These are phyloP conservation scores for Miltochrista miniata DNA, from an alignment of 2,888 invertebrate species.

Conservation along the genomic window DNA sequence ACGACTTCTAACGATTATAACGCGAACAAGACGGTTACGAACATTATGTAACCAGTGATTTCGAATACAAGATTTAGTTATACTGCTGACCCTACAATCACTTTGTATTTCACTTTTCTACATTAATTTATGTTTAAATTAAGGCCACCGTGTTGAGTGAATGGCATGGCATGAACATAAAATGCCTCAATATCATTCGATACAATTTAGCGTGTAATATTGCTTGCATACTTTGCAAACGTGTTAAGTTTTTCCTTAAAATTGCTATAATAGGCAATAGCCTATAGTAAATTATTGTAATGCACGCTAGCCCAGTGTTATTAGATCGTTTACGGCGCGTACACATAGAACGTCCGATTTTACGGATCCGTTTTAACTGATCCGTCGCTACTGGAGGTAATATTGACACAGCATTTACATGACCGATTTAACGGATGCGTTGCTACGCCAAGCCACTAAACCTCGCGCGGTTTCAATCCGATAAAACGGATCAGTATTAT, in stretches of 20 bases:
- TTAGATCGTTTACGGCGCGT: too few relatives aligned
- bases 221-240: background rate
- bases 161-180: slow-evolving; percentile 20
- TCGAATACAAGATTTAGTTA: slow-evolving; percentile 20
- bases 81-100: slow-evolving; percentile 10
- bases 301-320: background rate
- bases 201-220: slow-evolving; percentile 20
- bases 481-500: too few relatives aligned
- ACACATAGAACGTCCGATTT: too few relatives aligned
- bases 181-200: slow-evolving; percentile 37
- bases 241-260: background rate
- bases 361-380: too few relatives aligned
- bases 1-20: slow-evolving; percentile 11
- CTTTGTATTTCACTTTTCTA: background rate
- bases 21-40: slow-evolving; percentile 10
- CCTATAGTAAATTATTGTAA: background rate
- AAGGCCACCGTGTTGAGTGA: slow-evolving; percentile 21
- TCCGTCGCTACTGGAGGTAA: too few relatives aligned
- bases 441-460: too few relatives aligned
- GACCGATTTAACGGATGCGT: too few relatives aligned
- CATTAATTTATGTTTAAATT: slow-evolving; percentile 11
- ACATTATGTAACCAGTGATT: slow-evolving; percentile 17
- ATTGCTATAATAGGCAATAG: background rate
- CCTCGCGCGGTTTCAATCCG: too few relatives aligned
- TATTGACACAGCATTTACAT: too few relatives aligned